phyloP scores from a whole-genome alignment of 2,888 invertebrate species.

The Xylota sylvarum region DNA sequence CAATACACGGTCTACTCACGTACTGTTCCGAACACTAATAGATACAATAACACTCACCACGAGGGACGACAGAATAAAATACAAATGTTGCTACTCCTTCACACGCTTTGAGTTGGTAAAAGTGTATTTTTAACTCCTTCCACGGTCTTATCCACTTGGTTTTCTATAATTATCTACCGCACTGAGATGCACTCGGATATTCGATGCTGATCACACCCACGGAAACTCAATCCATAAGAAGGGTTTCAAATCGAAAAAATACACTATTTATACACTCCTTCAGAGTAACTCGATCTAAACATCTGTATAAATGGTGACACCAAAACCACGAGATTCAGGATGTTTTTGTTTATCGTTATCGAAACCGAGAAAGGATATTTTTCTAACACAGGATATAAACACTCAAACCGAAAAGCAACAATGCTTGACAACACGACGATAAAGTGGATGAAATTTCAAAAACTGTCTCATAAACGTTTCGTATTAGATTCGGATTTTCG shows the following conservation, averaged over 20 bases:
- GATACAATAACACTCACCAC: constrained; percentile 52
- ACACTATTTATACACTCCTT: constrained; percentile 26
- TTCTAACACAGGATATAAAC: constrained; percentile 48
- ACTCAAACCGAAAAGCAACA: constrained; percentile 39
- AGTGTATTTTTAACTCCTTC: constrained; percentile 42
- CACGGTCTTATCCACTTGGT: constrained; percentile 45
- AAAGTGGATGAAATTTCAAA: constrained; percentile 20
- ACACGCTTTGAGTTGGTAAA: constrained; percentile 11
- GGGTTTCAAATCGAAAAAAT: background rate
- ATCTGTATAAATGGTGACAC: constrained; percentile 43
- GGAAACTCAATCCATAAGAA: constrained; percentile 1
- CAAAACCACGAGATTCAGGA: constrained; percentile 40
- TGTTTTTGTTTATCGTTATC: constrained; percentile 50
- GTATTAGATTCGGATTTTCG: constrained; percentile 42
- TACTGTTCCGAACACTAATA: constrained; percentile 23
- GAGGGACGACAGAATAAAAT: constrained; percentile 16
- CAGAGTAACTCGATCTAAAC: constrained; percentile 51
- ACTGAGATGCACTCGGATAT: constrained; percentile 20
- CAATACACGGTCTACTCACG: constrained; percentile 44
- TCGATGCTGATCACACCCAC: constrained; percentile 25
- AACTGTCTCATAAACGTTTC: constrained; percentile 8
- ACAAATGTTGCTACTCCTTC: constrained; percentile 16
- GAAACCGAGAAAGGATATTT: constrained; percentile 51
- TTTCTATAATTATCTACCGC: constrained; percentile 20
- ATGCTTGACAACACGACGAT: constrained; percentile 4